A percentile compares a stretch with the other conserved stretches of the same genome.
Conservation (phyloP, 1,140 invertebrate genomes). For the Mamestra configurata region DNA sequence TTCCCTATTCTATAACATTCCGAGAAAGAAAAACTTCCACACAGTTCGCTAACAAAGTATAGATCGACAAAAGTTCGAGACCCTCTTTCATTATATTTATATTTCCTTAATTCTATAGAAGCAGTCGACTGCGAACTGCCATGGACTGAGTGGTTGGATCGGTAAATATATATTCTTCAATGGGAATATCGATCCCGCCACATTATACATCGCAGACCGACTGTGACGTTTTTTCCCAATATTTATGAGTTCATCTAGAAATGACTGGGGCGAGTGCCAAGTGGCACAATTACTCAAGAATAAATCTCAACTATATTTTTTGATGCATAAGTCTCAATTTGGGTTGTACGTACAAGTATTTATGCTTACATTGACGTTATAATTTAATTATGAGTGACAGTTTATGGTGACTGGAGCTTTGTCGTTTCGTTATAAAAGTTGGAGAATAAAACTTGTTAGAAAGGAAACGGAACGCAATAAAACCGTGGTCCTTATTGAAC, state of each 20-base stretch:
- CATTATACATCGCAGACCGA: slow-evolving; percentile 43
- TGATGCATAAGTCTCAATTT: slow-evolving; percentile 22
- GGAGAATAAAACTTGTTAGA: slow-evolving; percentile 23
- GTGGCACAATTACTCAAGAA: not conserved
- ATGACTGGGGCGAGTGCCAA: slow-evolving; percentile 25
- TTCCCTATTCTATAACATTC: no score
- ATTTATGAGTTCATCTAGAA: slow-evolving; percentile 47
- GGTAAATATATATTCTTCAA: slow-evolving; percentile 26
- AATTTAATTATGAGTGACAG: slow-evolving; percentile 57
- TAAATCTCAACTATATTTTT: slow-evolving; percentile 27
- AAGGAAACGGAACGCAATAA: slow-evolving; percentile 42
- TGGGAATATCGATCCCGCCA: slow-evolving; percentile 13
- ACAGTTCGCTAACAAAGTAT: not conserved
- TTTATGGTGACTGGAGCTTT: slow-evolving; percentile 47
- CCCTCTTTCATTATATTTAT: not conserved
- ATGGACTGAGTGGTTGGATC: not conserved
- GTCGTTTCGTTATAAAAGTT: slow-evolving; percentile 55
- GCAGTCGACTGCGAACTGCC: slow-evolving; percentile 25
- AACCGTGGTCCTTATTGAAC: slow-evolving; percentile 37
- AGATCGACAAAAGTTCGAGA: not conserved
- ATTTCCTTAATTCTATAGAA: slow-evolving; percentile 28
- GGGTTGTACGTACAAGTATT: slow-evolving; percentile 12
- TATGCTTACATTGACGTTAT: slow-evolving; percentile 30
- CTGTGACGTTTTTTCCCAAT: slow-evolving; percentile 39
- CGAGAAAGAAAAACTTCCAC: not conserved